Evolutionary conservation across 2,888 invertebrate species (phyloP), one percentile per base, ranked within the genome.

Genomic region (Leucozona laternaria): DNA sequence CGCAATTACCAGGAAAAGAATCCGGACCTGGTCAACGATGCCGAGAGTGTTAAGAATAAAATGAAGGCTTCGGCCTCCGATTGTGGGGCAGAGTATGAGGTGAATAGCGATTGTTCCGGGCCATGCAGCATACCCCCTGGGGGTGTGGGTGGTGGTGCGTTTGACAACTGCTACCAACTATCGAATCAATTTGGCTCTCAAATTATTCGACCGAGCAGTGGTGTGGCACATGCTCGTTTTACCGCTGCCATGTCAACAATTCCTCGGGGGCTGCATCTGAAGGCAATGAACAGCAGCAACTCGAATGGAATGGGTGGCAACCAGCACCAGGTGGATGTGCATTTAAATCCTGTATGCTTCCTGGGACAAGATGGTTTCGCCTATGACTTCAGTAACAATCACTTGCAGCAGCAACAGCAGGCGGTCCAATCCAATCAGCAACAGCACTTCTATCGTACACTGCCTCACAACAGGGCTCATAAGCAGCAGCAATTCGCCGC

Each of bases 21-120:
- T 92, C 96, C 96, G 75, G 96, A 96, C 93, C 94, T 96, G 91
- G 96, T 96, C 91, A 96, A 95, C 92, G 96, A 96, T 91, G 95
- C 92, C 3, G 96, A 96, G 93, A 95, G 93, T 88, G 93, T 94
- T 1, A 94, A 93, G 64, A 93, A 93, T 79, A 93, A 93, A 91
- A 88, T 92, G 91, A 89, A 92, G 83, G 88, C 93, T 88, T 88
- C 68, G 5, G 50, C 92, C 86, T 88, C 90, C 0, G 91, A 91
- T 2, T 91, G 92, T 31, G 86, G 88, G 7, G 88, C 87, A 2
- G 91, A 91, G 40, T 92, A 92, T 53, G 91, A 92, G 48, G 90
- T 88, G 4, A 90, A 89, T 79, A 91, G 91, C 77, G 93, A 93
- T 15, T 92, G 92, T 57, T 90, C 90, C 50, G 90, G 90, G 5